Percentiles rank a stretch among this genome's conserved stretches.
phyloP scores from a whole-genome alignment of 2,113 vertebrate genomes.

The Sapajus apella region DNA sequence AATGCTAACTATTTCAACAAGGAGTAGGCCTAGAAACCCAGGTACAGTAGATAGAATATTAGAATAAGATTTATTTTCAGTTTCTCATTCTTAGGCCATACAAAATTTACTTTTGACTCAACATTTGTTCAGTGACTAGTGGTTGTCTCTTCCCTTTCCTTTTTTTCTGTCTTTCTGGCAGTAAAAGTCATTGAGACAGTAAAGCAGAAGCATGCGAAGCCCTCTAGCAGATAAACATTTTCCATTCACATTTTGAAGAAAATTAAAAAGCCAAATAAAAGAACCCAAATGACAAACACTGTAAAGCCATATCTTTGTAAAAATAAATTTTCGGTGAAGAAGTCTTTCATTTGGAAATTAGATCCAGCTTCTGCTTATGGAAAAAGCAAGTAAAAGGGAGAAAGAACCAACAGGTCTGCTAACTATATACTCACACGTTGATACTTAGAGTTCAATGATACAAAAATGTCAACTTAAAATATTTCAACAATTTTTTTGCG shows the following conservation, averaged over 20 bases:
- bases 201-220: slow-evolving; percentile 78
- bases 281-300: slow-evolving; percentile 74
- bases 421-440: slow-evolving; percentile 46
- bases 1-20: not conserved
- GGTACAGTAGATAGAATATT: not conserved
- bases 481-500: slow-evolving; percentile 53
- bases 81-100: not conserved
- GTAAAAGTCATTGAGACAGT: slow-evolving; percentile 56
- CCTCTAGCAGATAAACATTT: slow-evolving; percentile 82
- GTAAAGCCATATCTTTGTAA: slow-evolving; percentile 80
- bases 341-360: slow-evolving; percentile 85
- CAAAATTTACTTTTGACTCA: slow-evolving; percentile 27
- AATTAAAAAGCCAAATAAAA: slow-evolving; percentile 82
- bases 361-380: slow-evolving; percentile 82
- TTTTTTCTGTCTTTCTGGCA: not conserved
- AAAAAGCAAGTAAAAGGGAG: slow-evolving; percentile 70
- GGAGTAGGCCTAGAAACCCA: not conserved
- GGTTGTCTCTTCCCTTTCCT: not conserved
- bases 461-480: slow-evolving; percentile 57
- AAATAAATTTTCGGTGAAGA: slow-evolving; percentile 82
- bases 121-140: slow-evolving; percentile 47
- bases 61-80: not conserved
- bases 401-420: slow-evolving; percentile 55
- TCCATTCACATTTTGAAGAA: slow-evolving; percentile 80
- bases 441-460: slow-evolving; percentile 31